Base-by-base conservation (phyloP, 2,113 vertebrate genomes). In the Proterorhinus semilunaris region DNA sequence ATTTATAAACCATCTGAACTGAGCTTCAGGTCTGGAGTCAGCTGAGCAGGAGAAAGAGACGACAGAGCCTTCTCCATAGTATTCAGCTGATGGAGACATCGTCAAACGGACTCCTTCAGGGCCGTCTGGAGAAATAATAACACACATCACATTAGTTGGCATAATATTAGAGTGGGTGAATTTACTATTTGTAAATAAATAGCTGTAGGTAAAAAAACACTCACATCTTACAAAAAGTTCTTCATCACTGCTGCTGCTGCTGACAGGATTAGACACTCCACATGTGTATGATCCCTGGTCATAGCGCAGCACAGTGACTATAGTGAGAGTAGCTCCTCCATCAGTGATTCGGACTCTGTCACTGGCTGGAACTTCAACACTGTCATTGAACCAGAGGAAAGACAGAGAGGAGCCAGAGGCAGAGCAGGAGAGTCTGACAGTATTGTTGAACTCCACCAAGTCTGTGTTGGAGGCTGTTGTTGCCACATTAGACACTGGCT, bases 371-470 rank as follows among this genome's bases (percentile, higher is more conserved):
- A 89, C 53, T 72, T 80, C 78, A 71, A 81, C 75, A 81, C 74
- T 89, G 68, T 36, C 62, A 65, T 90, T 89, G 50, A 85, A 16
- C 88, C 89, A 90, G 54, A 45, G 43, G 57, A 84, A 86, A 62
- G 75, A 79, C 10, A 42, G 55, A 27, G 42, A 63, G 49, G 83
- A 69, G 55, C 86, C 89, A 36, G 62, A 83, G 13, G 83, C 75
- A 10, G 75, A 82, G 71, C 75, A 85, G 63, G 61, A 81, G 59
- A 81, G 69, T 63, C 9, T 11, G 66, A 84, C 3, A 0, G 71
- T 66, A 50, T 55, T 62, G 15, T 0, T 68, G 88, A 46, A 71
- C 71, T 88, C 80, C 17, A 75, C 6, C 48, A 89, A 47, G 21
- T 84, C 69, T 69, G 67, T 61, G 62, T 0, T 66, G 47, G 0